These are phyloP conservation scores for Camelus dromedarius DNA, from an alignment of 2,113 vertebrate genomes.

Conservation along the genomic window DNA sequence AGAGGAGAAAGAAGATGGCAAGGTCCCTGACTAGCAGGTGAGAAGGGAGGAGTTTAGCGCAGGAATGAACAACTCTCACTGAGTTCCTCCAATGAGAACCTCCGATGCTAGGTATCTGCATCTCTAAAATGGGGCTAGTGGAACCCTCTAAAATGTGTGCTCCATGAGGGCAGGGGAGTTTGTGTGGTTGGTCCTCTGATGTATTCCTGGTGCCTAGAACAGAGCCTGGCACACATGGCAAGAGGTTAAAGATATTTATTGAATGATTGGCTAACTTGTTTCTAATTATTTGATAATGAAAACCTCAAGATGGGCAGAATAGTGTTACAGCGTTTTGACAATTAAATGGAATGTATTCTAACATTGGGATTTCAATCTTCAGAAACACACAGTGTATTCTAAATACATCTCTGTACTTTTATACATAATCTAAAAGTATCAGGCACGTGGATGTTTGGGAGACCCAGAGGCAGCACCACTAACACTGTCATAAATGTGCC, in stretches of 20 bases:
- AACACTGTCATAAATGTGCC: not conserved
- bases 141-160: not conserved
- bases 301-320: not conserved
- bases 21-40: not conserved
- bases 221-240: not conserved
- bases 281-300: not conserved
- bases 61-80: not conserved
- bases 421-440: conserved; percentile 9
- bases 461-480: not conserved
- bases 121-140: not conserved
- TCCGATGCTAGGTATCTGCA: not conserved
- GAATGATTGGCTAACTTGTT: not conserved
- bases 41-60: not conserved
- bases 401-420: not conserved
- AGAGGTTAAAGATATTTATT: not conserved
- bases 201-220: not conserved
- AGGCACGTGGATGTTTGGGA: not conserved
- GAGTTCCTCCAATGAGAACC: not conserved
- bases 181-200: not conserved
- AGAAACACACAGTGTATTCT: not conserved
- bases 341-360: not conserved
- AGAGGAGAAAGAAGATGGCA: not conserved
- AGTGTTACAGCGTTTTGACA: not conserved
- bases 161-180: not conserved
- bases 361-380: not conserved